Base-by-base conservation (phyloP, 2,113 vertebrate species). In the Chlorocebus sabaeus region DNA sequence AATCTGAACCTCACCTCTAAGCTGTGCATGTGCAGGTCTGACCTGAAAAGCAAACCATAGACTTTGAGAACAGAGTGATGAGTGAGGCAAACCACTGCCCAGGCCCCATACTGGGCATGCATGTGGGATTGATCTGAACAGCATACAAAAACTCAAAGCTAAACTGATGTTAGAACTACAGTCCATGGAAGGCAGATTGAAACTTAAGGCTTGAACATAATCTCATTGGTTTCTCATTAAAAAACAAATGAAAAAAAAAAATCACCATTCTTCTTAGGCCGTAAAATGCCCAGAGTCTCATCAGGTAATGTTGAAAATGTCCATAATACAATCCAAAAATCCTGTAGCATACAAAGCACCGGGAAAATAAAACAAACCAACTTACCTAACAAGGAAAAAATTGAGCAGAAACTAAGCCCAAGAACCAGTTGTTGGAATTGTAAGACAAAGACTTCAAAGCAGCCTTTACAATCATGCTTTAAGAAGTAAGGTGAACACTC, bases 381-480 rank as follows among this genome's bases (percentile, higher is more conserved):
- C n/a, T 17, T 18, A 35, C 18, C 57, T 8, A 40, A 64, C n/a
- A 25, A 52, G 20, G 27, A 2, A 16, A 27, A 59, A 38, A 27
- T 18, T 17, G 30, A 35, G 3, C 2, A 6, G 57, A 23, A 55
- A 25, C 4, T 11, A 25, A 52, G 12, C 30, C 9, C 38, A 13
- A 45, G 80, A 40, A 6, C 0, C 20, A 8, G 13, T 22, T 9
- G 0, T 13, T 8, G 30, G 59, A 43, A 4, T 13, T 1, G 0
- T 1, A 4, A 1, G 38, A 11, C 25, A 6, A 18, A 35, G 78
- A 27, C 3, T 11, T 13, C 9, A 18, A 17, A 27, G 57, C 22
- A 0, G 48, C n/a, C 4, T 0, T 32, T 10, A 0, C n/a, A 11
- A 3, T 2, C 22, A 0, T 0, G 83, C 18, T 14, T 5, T 35